A percentile compares a stretch with the other conserved stretches of the same genome.
These are phyloP conservation scores for Rallus limicola DNA, from an alignment of 2,113 vertebrate species.

Conservation along the genomic window DNA sequence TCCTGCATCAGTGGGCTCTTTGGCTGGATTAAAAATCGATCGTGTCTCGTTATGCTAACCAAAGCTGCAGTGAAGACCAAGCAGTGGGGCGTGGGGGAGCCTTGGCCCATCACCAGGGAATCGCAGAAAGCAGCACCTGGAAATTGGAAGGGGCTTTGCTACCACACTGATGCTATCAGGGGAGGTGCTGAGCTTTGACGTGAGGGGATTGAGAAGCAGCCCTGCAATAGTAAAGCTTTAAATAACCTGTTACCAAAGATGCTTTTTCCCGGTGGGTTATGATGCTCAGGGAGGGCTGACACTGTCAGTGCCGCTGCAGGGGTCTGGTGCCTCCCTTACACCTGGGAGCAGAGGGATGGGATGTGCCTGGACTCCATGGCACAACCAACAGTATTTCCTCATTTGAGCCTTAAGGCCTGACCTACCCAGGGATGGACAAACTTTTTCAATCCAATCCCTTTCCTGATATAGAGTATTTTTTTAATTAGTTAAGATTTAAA, in stretches of 20 bases:
- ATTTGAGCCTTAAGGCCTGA: background rate
- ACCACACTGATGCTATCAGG: background rate
- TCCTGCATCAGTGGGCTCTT: background rate
- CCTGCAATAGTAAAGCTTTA: background rate
- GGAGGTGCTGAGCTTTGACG: background rate
- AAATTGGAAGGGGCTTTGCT: background rate
- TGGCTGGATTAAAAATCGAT: background rate
- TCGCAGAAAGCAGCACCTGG: background rate
- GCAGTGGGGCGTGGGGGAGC: background rate
- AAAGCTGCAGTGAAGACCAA: background rate
- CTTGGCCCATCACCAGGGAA: background rate
- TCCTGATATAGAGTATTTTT: background rate
- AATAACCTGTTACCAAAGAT: background rate
- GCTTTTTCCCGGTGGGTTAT: background rate
- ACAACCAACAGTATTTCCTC: background rate
- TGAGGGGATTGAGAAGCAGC: background rate
- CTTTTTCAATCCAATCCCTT: background rate
- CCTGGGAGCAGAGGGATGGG: background rate
- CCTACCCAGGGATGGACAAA: background rate
- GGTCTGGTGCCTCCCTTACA: background rate
- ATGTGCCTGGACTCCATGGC: accelerated
- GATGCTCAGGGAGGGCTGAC: background rate
- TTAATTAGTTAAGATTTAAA: background rate
- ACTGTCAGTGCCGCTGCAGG: background rate
- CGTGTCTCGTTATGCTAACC: background rate